Conservation (phyloP, 2,113 vertebrate species). For the Daphoenositta chrysoptera region DNA sequence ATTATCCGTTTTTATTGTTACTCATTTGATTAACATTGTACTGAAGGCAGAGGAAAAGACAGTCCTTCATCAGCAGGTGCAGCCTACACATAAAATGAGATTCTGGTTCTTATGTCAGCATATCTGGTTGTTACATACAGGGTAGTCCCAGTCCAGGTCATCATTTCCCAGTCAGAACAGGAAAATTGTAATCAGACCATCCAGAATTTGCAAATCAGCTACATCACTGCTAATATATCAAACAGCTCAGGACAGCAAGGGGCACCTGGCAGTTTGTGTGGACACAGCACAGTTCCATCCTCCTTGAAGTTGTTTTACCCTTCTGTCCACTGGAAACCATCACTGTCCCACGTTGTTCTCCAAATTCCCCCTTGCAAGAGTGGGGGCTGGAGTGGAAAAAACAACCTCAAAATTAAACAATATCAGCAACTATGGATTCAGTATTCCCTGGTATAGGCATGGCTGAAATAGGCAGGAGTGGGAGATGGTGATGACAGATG, state of each 20-base stretch:
- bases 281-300: neutral
- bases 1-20: neutral
- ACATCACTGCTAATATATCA: neutral
- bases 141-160: neutral
- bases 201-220: neutral
- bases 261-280: neutral
- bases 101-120: neutral
- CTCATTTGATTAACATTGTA: neutral
- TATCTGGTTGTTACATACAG: neutral
- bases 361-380: neutral
- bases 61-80: neutral
- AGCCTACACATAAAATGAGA: neutral
- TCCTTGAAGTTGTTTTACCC: neutral
- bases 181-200: neutral
- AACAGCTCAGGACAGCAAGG: neutral
- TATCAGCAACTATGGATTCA: neutral
- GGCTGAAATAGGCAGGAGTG: neutral
- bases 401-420: neutral
- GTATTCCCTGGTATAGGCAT: neutral
- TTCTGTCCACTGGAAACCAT: neutral
- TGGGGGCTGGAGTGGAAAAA: neutral
- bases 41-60: neutral
- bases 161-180: neutral
- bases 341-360: rapidly evolving
- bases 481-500: neutral